Percentiles rank a stretch among this genome's conserved stretches.
These are phyloP conservation scores for Drymonia ruficornis DNA, from an alignment of 2,888 invertebrate genomes.

Conservation along the genomic window DNA sequence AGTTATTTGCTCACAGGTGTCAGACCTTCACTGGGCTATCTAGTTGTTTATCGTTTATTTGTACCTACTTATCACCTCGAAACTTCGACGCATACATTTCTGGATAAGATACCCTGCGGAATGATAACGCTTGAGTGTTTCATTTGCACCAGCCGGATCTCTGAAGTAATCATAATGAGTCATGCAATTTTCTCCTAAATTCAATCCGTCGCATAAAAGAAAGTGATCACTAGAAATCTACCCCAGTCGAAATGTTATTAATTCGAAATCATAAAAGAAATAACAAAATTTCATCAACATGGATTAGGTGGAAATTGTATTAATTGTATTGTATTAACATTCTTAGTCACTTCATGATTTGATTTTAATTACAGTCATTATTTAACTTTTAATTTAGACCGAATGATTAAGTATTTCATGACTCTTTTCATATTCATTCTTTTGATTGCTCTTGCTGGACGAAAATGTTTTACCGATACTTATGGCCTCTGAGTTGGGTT, in stretches of 20 bases:
- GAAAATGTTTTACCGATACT: slow-evolving; percentile 29
- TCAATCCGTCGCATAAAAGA: too few relatives aligned
- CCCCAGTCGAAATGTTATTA: too few relatives aligned
- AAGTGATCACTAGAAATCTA: too few relatives aligned
- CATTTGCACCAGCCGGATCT: slow-evolving; percentile 11
- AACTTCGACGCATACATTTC: slow-evolving; percentile 35
- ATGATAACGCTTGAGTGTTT: slow-evolving; percentile 12
- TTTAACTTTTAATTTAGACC: not conserved
- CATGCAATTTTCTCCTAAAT: not conserved
- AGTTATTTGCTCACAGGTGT: slow-evolving; percentile 22
- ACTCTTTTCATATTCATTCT: not conserved
- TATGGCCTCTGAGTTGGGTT: slow-evolving; percentile 17
- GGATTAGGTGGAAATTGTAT: too few relatives aligned
- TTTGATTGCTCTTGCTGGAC: not conserved
- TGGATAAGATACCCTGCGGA: slow-evolving; percentile 47
- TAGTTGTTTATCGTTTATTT: slow-evolving; percentile 44
- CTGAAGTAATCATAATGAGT: not conserved
- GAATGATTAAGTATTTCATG: not conserved
- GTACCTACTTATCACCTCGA: slow-evolving; percentile 34
- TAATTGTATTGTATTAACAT: too few relatives aligned
- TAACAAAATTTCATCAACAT: too few relatives aligned
- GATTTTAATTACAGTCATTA: slow-evolving; percentile 4
- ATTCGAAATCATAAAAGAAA: too few relatives aligned
- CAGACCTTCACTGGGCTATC: slow-evolving; percentile 27
- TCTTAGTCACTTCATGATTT: not conserved